phyloP scores from a whole-genome alignment of 2,888 invertebrate genomes.

The Patella caerulea region DNA sequence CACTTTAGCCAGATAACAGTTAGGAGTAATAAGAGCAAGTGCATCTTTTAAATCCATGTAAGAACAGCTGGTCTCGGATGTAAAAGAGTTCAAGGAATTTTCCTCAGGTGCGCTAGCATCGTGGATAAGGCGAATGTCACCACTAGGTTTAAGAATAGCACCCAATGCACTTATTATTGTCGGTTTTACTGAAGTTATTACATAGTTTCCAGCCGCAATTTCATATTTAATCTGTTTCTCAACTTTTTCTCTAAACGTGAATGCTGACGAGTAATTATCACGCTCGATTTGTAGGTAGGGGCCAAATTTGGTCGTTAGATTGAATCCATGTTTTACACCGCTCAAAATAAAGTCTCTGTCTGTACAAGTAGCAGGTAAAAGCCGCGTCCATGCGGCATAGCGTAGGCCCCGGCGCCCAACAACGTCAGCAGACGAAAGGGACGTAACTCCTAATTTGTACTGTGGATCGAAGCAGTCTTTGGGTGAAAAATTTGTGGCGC shows the following conservation, averaged over 20 bases:
- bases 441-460: too few species aligned
- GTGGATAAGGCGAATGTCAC: not conserved
- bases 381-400: not conserved
- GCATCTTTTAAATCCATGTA: slow-evolving; percentile 11
- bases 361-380: slow-evolving; percentile 1
- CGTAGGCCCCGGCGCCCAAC: too few species aligned
- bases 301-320: not conserved
- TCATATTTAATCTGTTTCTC: slow-evolving; percentile 4
- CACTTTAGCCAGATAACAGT: slow-evolving; percentile 8
- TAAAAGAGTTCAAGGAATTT: slow-evolving; percentile 3
- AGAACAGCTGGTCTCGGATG: not conserved
- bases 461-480: too few species aligned
- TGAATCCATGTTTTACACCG: too few species aligned
- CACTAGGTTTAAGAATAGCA: not conserved
- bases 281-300: not conserved
- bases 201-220: slow-evolving; percentile 1
- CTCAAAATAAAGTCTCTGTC: too few species aligned
- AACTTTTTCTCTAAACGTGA: not conserved
- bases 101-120: not conserved
- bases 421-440: too few species aligned
- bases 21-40: not conserved
- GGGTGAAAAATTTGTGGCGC: too few species aligned
- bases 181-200: not conserved
- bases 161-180: not conserved
- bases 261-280: slow-evolving; percentile 3